These are phyloP conservation scores for Mesorhabditis sp. DNA, from an alignment of 2,888 invertebrate species.

Conservation along the genomic window DNA sequence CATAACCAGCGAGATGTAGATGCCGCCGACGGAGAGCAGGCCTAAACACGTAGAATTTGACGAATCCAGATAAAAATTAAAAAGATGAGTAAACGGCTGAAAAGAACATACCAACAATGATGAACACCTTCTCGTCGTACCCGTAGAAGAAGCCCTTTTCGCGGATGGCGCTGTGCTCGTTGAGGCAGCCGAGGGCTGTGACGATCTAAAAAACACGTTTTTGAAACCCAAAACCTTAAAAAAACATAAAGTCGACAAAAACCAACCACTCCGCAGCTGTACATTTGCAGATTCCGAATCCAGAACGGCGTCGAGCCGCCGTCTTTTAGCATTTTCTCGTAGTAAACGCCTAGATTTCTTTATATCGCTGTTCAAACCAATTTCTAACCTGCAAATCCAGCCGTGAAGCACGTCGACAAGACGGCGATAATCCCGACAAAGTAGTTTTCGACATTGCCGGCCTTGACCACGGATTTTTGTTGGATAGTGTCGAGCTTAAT, in stretches of 20 bases:
- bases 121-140: conserved; percentile 49
- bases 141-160: conserved; percentile 56
- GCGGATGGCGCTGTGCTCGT: conserved; percentile 39
- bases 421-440: conserved; percentile 54
- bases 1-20: conserved; percentile 59
- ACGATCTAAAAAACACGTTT: no score
- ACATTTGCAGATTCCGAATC: conserved; percentile 59
- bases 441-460: conserved; percentile 43
- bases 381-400: conserved; percentile 54
- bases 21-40: conserved; percentile 51
- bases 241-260: background rate
- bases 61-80: background rate
- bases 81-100: background rate
- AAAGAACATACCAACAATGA: conserved; percentile 47
- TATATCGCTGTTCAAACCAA: no score
- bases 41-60: conserved; percentile 26
- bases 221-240: no score
- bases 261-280: conserved; percentile 54
- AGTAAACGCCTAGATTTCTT: conserved; percentile 51
- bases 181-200: conserved; percentile 45
- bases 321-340: conserved; percentile 59
- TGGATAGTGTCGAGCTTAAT: background rate
- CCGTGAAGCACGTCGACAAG: conserved; percentile 57
- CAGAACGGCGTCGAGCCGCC: conserved; percentile 55
- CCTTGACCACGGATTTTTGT: conserved; percentile 7